Conservation (phyloP, 1,140 invertebrate species). For the Ganaspis sp. region DNA sequence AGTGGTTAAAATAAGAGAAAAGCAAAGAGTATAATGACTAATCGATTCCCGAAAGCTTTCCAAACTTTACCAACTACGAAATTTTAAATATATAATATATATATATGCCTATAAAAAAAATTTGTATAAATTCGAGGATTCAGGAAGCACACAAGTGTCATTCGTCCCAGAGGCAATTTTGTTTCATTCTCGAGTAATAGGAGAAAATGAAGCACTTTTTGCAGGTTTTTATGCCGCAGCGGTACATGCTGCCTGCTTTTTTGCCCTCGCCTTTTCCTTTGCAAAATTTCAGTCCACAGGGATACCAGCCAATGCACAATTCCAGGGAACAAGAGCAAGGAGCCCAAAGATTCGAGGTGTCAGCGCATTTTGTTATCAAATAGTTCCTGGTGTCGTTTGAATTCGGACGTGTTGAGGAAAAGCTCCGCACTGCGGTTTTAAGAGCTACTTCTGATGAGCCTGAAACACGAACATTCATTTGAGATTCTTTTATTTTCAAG, state of each 20-base stretch:
- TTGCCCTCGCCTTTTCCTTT: slow-evolving; percentile 83
- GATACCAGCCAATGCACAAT: slow-evolving; percentile 90
- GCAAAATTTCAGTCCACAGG: slow-evolving; percentile 95
- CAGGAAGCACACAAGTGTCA: slow-evolving; percentile 76
- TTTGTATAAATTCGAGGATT: slow-evolving; percentile 33
- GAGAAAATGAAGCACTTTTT: slow-evolving; percentile 91
- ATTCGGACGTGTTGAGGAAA: slow-evolving; percentile 65
- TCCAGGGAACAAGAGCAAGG: slow-evolving; percentile 88
- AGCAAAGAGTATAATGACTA: neutral
- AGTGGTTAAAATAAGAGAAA: neutral
- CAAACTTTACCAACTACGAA: no score
- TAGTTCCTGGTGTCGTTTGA: slow-evolving; percentile 61
- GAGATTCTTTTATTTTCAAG: no score
- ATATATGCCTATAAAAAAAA: no score
- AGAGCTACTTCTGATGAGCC: slow-evolving; percentile 79
- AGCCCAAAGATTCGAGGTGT: slow-evolving; percentile 81
- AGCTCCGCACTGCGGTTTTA: slow-evolving; percentile 77
- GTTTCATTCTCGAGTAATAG: slow-evolving; percentile 89
- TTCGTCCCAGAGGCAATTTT: slow-evolving; percentile 92
- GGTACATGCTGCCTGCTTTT: slow-evolving; percentile 81
- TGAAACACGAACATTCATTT: slow-evolving; percentile 61
- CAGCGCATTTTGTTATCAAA: slow-evolving; percentile 77
- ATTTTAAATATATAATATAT: no score
- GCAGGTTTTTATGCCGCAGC: slow-evolving; percentile 97
- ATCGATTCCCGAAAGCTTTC: no score